Base-by-base conservation (phyloP, 2,797 vertebrate genomes). In the Pseudochirops cupreus region DNA sequence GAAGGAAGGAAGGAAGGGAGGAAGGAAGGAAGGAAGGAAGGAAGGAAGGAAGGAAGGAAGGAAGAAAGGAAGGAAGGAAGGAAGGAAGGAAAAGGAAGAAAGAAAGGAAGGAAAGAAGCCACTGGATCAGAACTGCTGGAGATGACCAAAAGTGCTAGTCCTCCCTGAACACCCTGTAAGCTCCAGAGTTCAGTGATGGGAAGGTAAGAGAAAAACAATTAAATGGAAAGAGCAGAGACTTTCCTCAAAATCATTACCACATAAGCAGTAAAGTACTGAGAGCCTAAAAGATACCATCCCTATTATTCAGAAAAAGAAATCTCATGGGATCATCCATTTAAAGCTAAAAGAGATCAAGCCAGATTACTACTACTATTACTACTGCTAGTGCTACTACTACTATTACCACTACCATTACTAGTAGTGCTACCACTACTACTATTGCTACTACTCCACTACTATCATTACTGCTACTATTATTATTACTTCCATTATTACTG, bases 401-500 rank as follows among this genome's bases (percentile, higher is more conserved):
- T n/a, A 39, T 12, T 59, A 59, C 29, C 31, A 31, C 9, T 59
- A 57, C 56, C 24, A 57, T 5, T 3, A 58, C 26, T 58, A 28
- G 6, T 13, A 62, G 1, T 62, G 33, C 59, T 62, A 62, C 31
- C 33, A 67, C 0, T 67, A 67, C 31, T 33, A 16, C 4, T 67
- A 67, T 13, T n/a, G 14, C 4, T 67, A 16, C 1, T 67, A 14
- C 31, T n/a, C 31, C 14, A 58, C 57, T 31, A 59, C 4, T 59
- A 31, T 3, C 1, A 4, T 18, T 18, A 67, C 33, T 67, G n/a
- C 14, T n/a, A 16, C 33, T n/a, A 5, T 28, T 1, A 5, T 28
- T 1, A 4, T 13, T n/a, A 14, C 14, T n/a, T 33, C 12, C 14
- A 67, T 0, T 14, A 33, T 4, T n/a, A n/a, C 5, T n/a, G 14